Conservation (phyloP, 2,113 vertebrate genomes). For the Mesoclemmys tuberculata region DNA sequence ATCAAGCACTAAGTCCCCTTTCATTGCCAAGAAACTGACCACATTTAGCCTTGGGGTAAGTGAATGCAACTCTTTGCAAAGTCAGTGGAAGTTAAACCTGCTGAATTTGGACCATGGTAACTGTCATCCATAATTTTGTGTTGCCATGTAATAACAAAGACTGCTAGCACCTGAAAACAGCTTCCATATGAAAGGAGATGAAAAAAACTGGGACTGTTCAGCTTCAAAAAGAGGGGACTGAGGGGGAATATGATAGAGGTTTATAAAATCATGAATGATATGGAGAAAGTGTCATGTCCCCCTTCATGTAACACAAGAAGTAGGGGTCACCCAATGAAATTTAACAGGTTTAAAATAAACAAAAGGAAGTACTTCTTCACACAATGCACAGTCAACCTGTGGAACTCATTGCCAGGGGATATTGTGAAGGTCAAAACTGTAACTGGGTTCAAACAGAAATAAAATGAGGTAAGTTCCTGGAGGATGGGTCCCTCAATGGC, state of each 20-base stretch:
- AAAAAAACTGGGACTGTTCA: background rate
- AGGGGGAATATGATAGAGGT: background rate
- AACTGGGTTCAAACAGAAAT: background rate
- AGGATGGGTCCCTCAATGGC: background rate
- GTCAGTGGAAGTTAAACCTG: background rate
- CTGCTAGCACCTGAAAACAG: background rate
- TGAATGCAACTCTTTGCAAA: background rate
- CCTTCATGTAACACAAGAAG: background rate
- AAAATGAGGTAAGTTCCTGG: background rate
- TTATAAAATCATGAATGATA: background rate
- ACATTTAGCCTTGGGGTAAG: constrained; percentile 16
- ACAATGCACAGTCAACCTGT: background rate
- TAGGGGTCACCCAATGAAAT: background rate
- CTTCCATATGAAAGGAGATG: background rate
- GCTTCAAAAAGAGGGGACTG: background rate
- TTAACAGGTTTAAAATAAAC: background rate
- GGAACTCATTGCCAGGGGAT: background rate
- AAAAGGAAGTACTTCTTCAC: background rate
- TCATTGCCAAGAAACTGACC: background rate
- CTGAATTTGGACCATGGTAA: background rate
- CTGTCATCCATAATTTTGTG: background rate
- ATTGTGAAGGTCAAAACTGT: background rate
- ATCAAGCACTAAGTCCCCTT: background rate
- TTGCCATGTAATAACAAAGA: background rate
- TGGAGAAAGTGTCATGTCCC: background rate